Percentiles rank a stretch among this genome's conserved stretches.
Conservation (phyloP, 1,140 invertebrate genomes). For the Drosophila pectinifera region DNA sequence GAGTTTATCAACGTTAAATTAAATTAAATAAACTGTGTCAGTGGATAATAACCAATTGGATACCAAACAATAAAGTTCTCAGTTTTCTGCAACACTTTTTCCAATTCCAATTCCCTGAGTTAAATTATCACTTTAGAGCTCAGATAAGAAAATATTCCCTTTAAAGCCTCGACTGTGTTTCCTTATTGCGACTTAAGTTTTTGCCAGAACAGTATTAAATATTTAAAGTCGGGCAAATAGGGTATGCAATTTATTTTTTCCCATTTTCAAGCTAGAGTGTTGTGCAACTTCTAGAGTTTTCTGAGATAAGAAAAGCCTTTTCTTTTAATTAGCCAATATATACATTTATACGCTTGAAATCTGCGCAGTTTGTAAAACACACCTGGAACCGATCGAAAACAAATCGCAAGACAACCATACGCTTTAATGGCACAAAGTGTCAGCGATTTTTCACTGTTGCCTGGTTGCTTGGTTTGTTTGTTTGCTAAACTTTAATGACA, state of each 20-base stretch:
- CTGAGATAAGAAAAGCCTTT: conserved; percentile 33
- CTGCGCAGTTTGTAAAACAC: conserved; percentile 48
- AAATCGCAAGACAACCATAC: conserved; percentile 33
- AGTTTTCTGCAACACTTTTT: neutral
- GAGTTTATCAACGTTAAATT: neutral
- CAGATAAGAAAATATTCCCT: conserved; percentile 9
- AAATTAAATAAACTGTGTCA: neutral
- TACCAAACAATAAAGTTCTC: conserved; percentile 2
- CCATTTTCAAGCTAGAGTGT: neutral
- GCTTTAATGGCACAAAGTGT: conserved; percentile 65
- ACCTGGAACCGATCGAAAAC: conserved; percentile 40
- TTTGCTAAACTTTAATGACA: conserved; percentile 82
- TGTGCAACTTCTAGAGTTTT: conserved; percentile 23
- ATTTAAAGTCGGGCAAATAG: conserved; percentile 5
- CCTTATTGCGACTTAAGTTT: conserved; percentile 24
- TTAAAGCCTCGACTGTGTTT: conserved; percentile 9
- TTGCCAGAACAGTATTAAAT: neutral
- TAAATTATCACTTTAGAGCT: conserved; percentile 9
- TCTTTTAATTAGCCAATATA: conserved; percentile 31
- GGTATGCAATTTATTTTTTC: conserved; percentile 18
- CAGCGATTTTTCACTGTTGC: conserved; percentile 61
- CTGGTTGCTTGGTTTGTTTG: conserved; percentile 44
- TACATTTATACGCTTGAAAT: conserved; percentile 26
- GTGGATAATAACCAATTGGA: neutral
- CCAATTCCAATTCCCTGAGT: neutral